Percentiles rank a stretch among this genome's conserved stretches.
These are phyloP conservation scores for Meda fulgida DNA, from an alignment of 2,797 vertebrate genomes.

Conservation along the genomic window DNA sequence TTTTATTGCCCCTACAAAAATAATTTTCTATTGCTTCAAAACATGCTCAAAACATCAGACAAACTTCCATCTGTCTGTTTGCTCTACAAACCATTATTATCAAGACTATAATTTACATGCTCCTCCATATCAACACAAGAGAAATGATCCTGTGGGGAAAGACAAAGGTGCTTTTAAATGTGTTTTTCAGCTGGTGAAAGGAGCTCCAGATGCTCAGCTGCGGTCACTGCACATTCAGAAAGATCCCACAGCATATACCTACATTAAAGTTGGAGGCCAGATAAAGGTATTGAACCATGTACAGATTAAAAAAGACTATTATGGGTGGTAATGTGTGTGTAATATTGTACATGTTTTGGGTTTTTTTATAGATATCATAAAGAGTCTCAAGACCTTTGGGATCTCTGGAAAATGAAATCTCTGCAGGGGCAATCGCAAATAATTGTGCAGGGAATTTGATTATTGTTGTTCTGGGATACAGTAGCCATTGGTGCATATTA, in stretches of 20 bases:
- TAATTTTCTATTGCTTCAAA: conserved; percentile 1
- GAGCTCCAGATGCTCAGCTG: conserved; percentile 90
- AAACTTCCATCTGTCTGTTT: conserved; percentile 1
- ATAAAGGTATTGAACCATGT: conserved; percentile 81
- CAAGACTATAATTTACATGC: conserved; percentile 32
- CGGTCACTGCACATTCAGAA: conserved; percentile 91
- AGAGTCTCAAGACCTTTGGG: neutral
- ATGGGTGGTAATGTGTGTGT: conserved; percentile 1
- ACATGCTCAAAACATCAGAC: conserved; percentile 17
- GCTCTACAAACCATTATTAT: conserved; percentile 27
- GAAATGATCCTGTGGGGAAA: neutral
- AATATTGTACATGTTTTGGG: neutral
- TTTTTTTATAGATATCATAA: neutral
- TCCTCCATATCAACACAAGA: neutral
- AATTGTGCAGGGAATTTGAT: neutral
- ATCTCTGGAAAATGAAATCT: neutral
- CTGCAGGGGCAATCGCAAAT: neutral
- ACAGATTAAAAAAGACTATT: neutral
- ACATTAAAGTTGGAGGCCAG: conserved; percentile 87
- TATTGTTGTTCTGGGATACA: neutral
- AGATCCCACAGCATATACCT: conserved; percentile 86
- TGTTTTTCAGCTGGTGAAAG: conserved; percentile 86
- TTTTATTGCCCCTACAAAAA: conserved; percentile 23
- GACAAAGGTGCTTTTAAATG: conserved; percentile 10
- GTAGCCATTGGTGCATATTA: conserved; percentile 15